These are phyloP conservation scores for Tokudaia muenninki DNA, from an alignment of 2,797 vertebrate species.

Conservation along the genomic window DNA sequence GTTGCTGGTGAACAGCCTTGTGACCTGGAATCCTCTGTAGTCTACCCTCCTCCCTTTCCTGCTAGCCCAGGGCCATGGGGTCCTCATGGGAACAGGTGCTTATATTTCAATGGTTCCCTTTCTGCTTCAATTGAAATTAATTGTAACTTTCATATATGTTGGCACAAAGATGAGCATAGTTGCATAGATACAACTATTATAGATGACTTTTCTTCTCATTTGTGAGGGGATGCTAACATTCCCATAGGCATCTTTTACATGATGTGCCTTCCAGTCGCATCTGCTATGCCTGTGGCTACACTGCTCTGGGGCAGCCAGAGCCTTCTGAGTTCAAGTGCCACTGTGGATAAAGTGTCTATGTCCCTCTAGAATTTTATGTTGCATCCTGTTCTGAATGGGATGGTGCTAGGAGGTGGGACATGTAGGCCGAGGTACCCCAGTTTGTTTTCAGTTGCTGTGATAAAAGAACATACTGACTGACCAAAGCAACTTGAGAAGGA, in stretches of 20 bases:
- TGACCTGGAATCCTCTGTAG: neutral
- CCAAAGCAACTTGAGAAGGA: neutral
- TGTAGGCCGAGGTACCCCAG: neutral
- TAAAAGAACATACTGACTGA: neutral
- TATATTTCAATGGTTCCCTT: neutral
- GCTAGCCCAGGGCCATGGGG: rapidly evolving
- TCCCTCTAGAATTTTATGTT: too few species aligned
- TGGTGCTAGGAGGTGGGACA: too few species aligned
- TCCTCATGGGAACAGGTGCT: rapidly evolving
- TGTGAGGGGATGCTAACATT: neutral
- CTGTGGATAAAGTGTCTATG: neutral
- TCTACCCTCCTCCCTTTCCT: neutral
- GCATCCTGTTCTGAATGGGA: neutral
- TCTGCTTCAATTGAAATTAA: neutral
- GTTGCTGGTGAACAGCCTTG: neutral
- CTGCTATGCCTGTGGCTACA: rapidly evolving
- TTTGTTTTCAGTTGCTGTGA: neutral
- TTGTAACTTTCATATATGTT: neutral
- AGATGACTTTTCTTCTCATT: neutral
- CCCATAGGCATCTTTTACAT: too few species aligned
- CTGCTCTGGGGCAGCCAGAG: neutral
- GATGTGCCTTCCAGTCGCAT: neutral
- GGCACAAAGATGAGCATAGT: neutral
- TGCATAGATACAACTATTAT: too few species aligned
- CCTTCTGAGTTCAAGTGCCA: neutral